Evolutionary conservation across 2,113 vertebrate genomes (phyloP), one percentile per base, ranked within the genome.

Genomic region (Oceanodroma tethys): DNA sequence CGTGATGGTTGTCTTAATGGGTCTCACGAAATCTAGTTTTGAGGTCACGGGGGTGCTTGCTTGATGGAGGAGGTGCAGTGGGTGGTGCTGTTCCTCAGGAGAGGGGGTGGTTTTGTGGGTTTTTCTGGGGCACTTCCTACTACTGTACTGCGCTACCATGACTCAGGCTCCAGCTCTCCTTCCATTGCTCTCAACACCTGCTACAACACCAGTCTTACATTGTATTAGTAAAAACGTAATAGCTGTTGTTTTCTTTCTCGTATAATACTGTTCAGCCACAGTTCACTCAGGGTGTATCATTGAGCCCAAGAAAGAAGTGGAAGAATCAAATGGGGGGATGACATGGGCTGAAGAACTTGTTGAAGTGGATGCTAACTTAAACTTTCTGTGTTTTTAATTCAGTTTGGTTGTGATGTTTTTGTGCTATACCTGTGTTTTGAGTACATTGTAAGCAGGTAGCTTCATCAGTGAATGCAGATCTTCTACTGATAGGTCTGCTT

Each of bases 211-310:
- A 45, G 3, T 20, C 19, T 36, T 48, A 9, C 5, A 0, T 3
- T 36, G 9, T 10, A 2, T 34, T 40, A 22, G 7, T 81, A 32
- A 65, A 43, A 68, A 13, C 14, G 16, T 6, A 45, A 23, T 36
- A 26, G 62, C 3, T 85, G 23, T 11, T 55, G 43, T 34, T 94
- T 86, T 40, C 23, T 36, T 67, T 67, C 13, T n/a, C 4, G 91
- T 60, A 32, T n/a, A 27, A 14, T 30, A 2, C 23, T 38, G 8
- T 38, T 88, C 8, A 34, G 48, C 11, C 8, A 11, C 56, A 53
- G 40, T 65, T 73, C 0, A 0, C 52, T 45, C 66, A 17, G 20
- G 3, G 0, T n/a, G 17, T 20, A 6, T 25, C 6, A 6, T 0
- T 47, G 26, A 70, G 52, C 34, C 17, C 6, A 13, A 27, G n/a